A percentile compares a stretch with the other conserved stretches of the same genome.
These are phyloP conservation scores for Hirundo rustica DNA, from an alignment of 2,797 vertebrate species.

Conservation along the genomic window DNA sequence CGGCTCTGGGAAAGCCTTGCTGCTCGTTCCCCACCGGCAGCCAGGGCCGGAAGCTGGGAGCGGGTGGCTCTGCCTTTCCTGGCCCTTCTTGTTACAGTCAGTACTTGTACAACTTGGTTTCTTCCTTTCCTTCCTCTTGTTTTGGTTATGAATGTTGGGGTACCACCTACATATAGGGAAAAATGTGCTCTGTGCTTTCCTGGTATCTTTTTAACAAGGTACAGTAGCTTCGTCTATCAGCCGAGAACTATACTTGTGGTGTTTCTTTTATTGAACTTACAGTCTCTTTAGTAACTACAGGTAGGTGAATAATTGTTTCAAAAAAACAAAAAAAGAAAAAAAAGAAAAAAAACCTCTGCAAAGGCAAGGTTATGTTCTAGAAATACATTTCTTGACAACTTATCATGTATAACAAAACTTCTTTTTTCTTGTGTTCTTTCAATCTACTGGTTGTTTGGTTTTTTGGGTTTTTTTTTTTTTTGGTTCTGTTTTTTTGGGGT, in stretches of 20 bases:
- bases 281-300: constrained; percentile 79
- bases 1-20: constrained; percentile 4
- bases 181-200: constrained; percentile 78
- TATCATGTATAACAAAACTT: constrained; percentile 73
- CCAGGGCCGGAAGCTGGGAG: neutral
- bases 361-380: constrained; percentile 76
- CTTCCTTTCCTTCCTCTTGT: constrained; percentile 44
- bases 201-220: constrained; percentile 76
- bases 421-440: constrained; percentile 78
- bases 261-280: constrained; percentile 79
- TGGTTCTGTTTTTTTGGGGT: neutral
- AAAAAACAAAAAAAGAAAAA: neutral
- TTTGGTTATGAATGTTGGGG: constrained; percentile 75
- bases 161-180: constrained; percentile 75
- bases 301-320: constrained; percentile 79
- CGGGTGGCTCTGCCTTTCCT: neutral
- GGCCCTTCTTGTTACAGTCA: constrained; percentile 67
- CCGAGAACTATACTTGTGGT: constrained; percentile 78
- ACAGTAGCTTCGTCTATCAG: constrained; percentile 79
- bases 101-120: constrained; percentile 70
- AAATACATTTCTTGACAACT: constrained; percentile 73
- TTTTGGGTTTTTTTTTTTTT: neutral
- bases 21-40: neutral
- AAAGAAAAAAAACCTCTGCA: constrained; percentile 58
- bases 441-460: constrained; percentile 69